Percentiles rank a stretch among this genome's conserved stretches.
Evolutionary conservation across 2,888 invertebrate genomes (phyloP).

Genomic region (Laothoe populi): DNA sequence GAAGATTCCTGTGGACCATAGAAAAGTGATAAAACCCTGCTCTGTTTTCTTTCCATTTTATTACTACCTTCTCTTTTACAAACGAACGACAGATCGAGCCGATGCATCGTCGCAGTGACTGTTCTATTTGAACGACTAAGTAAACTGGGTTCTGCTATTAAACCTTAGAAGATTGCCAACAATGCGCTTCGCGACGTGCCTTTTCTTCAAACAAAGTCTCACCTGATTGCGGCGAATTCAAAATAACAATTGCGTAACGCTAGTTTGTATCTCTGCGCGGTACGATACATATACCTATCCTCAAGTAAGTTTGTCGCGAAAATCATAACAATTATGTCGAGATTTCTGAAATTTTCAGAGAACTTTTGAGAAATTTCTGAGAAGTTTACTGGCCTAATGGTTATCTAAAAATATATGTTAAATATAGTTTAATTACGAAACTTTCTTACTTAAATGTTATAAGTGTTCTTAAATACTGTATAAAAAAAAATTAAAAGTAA

Average conservation of each 20-base stretch:
- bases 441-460: too few relatives aligned
- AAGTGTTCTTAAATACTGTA: too few relatives aligned
- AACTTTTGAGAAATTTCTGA: too few relatives aligned
- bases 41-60: conserved; percentile 6
- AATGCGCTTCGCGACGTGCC: conserved; percentile 42
- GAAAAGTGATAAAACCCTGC: not conserved
- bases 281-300: too few relatives aligned
- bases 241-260: conserved; percentile 19
- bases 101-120: conserved; percentile 34
- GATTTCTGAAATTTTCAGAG: too few relatives aligned
- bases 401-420: too few relatives aligned
- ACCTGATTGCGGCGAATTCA: conserved; percentile 24
- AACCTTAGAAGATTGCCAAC: conserved; percentile 55
- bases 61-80: conserved; percentile 6
- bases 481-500: too few relatives aligned
- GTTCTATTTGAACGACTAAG: conserved; percentile 56
- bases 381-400: too few relatives aligned
- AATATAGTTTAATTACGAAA: too few relatives aligned
- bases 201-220: conserved; percentile 43
- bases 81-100: conserved; percentile 20
- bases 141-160: conserved; percentile 57
- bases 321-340: too few relatives aligned
- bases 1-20: not conserved
- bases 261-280: not conserved
- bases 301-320: too few relatives aligned